A percentile compares a stretch with the other conserved stretches of the same genome.
These are phyloP conservation scores for Cryptoleucopteryx plumbea DNA, from an alignment of 2,113 vertebrate genomes.

Conservation along the genomic window DNA sequence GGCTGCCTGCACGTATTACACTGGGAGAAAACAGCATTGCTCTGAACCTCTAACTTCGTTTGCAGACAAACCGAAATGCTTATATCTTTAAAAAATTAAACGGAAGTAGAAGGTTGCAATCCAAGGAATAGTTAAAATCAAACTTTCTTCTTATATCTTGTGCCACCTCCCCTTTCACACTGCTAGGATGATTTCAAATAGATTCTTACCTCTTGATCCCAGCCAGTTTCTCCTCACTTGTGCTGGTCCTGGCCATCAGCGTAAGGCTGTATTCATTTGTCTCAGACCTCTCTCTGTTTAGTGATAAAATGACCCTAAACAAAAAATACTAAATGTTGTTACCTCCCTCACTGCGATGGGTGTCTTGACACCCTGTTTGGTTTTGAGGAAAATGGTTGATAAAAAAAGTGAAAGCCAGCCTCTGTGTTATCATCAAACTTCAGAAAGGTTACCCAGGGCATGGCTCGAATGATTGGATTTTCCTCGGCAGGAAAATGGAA, in stretches of 20 bases:
- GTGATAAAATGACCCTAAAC: not conserved
- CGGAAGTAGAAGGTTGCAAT: not conserved
- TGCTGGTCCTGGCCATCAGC: not conserved
- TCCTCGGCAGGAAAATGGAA: not conserved
- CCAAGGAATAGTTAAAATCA: not conserved
- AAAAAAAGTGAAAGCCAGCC: not conserved
- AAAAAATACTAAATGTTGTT: not conserved
- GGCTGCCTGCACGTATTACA: not conserved
- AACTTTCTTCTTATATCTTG: not conserved
- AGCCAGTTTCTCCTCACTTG: not conserved
- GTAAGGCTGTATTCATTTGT: not conserved
- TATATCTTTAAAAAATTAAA: not conserved
- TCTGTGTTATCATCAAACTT: not conserved
- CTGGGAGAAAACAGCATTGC: not conserved
- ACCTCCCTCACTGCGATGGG: not conserved
- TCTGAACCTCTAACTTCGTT: not conserved
- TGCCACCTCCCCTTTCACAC: not conserved
- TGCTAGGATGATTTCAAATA: not conserved
- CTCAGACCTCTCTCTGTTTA: not conserved
- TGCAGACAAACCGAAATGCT: not conserved
- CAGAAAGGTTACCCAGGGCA: not conserved
- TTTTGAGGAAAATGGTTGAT: not conserved
- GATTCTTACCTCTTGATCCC: not conserved
- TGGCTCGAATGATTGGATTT: not conserved
- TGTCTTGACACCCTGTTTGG: not conserved